These are phyloP conservation scores for Poicephalus gulielmi DNA, from an alignment of 2,113 vertebrate species.

Conservation along the genomic window DNA sequence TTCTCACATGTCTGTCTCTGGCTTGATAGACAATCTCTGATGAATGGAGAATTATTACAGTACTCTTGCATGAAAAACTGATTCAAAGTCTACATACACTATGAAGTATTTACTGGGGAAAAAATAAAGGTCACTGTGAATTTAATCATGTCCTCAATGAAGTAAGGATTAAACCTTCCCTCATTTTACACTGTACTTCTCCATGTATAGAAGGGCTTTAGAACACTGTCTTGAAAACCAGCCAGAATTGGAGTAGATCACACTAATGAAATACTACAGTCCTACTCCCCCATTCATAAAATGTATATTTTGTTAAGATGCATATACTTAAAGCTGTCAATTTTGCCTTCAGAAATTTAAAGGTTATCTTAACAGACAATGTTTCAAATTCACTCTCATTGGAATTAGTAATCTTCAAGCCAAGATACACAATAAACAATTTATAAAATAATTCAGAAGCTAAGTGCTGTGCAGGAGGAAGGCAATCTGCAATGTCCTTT, in stretches of 20 bases:
- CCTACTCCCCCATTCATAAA: neutral
- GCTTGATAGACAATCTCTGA: neutral
- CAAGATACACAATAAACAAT: neutral
- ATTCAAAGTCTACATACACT: neutral
- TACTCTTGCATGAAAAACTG: neutral
- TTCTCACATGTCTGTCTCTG: neutral
- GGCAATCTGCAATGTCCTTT: neutral
- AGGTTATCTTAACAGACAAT: neutral
- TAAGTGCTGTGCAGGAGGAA: neutral
- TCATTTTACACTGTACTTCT: neutral
- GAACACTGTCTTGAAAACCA: neutral
- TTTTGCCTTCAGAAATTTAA: neutral
- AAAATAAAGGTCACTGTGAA: neutral
- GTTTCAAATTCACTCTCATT: neutral
- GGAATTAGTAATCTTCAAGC: neutral
- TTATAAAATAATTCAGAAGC: neutral
- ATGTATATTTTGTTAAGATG: neutral
- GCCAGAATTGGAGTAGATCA: neutral
- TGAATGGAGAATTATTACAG: neutral
- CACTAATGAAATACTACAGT: neutral
- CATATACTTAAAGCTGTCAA: neutral
- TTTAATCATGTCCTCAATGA: neutral
- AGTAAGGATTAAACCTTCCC: neutral
- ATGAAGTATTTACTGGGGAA: neutral
- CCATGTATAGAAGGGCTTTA: neutral